Evolutionary conservation across 2,888 invertebrate species (phyloP), one percentile per base, ranked within the genome.

Genomic region (Chrysopilus asiliformis): DNA sequence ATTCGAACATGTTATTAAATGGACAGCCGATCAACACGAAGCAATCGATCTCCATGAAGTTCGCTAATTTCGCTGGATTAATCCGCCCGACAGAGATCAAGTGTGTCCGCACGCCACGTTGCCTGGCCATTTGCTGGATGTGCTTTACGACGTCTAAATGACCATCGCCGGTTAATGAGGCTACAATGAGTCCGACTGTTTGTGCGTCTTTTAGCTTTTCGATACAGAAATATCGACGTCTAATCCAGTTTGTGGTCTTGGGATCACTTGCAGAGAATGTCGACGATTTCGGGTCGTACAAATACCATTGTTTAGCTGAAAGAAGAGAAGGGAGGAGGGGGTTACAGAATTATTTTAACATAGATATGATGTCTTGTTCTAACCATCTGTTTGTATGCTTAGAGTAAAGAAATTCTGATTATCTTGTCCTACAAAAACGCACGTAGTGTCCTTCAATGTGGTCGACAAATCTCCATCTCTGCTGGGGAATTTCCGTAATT

Each of bases 51-150:
- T 85, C 63, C 22, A 67, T 62, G 59, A 95, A 93, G 65, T 98
- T 98, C 0, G 93, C 91, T 42, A 98, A 65, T 61, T 98, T 98
- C 1, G 89, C 81, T 9, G 86, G 82, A 66, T 90, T 95, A 3
- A 93, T 82, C 58, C 93, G 91, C 4, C 95, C 97, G 36, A 97
- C 86, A 16, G 85, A 86, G 37, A 97, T 76, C 30, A 89, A 79
- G 54, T 95, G 94, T 44, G 79, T 79, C 56, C 87, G 91, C 55
- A 91, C 93, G 1, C 80, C 79, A 38, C 80, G 77, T 2, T 68
- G 60, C 49, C 73, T 75, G 25, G 89, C 76, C 34, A 90, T 64
- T 34, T 68, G 59, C 56, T 84, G 80, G 47, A 91, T 62, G 38
- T 79, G 70, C n/a, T 69, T 68, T 8, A 93, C 77, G 7, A 83